A percentile compares a stretch with the other conserved stretches of the same genome.
These are phyloP conservation scores for Hyperoplus lanceolatus DNA, from an alignment of 2,797 vertebrate genomes.

Conservation along the genomic window DNA sequence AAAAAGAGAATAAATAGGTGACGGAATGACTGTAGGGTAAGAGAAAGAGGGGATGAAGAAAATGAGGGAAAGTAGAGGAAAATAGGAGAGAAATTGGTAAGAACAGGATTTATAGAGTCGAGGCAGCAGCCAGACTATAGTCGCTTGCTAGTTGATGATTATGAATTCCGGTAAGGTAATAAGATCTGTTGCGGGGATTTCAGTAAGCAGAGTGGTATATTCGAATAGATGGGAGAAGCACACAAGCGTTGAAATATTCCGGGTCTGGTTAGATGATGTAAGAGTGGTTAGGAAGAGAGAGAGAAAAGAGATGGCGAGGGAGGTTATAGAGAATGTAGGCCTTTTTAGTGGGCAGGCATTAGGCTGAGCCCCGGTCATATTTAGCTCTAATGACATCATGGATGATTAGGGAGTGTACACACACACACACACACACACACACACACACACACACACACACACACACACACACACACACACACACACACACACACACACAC, in stretches of 20 bases:
- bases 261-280: constrained; percentile 37
- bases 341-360: constrained; percentile 52
- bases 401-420: constrained; percentile 71
- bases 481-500: constrained; percentile 28
- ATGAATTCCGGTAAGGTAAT: constrained; percentile 55
- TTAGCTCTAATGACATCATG: constrained; percentile 78
- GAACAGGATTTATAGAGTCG: constrained; percentile 24
- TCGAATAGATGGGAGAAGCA: constrained; percentile 37
- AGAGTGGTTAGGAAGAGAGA: constrained; percentile 30
- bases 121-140: constrained; percentile 4
- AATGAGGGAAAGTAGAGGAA: constrained; percentile 4
- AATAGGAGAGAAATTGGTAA: constrained; percentile 1
- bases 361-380: constrained; percentile 49
- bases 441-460: too few relatives aligned
- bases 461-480: constrained; percentile 24
- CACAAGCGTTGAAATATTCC: constrained; percentile 43
- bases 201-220: constrained; percentile 50
- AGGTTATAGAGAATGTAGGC: constrained; percentile 26
- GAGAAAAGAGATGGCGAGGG: constrained; percentile 24
- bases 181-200: constrained; percentile 39
- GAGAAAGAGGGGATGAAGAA: constrained; percentile 4
- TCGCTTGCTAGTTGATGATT: constrained; percentile 42
- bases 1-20: constrained; percentile 13
- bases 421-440: constrained; percentile 20
- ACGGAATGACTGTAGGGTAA: constrained; percentile 24